Base-by-base conservation (phyloP, 2,113 vertebrate genomes). In the Peucedramus taeniatus region DNA sequence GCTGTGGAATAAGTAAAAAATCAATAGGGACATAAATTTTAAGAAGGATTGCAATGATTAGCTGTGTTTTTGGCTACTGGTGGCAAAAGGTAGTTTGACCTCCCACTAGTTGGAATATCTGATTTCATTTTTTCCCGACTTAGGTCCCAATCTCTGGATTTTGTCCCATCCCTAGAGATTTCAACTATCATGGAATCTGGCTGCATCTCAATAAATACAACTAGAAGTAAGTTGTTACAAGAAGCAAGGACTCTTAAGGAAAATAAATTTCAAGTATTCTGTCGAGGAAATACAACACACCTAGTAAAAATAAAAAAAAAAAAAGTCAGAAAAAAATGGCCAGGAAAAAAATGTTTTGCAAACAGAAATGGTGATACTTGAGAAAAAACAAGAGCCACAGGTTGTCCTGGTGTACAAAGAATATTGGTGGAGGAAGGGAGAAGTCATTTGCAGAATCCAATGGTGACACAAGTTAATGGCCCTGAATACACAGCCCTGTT, bases 381-480 rank as follows among this genome's bases (percentile, higher is more conserved):
- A 87, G 23, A 15, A 11, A 89, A 66, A 60, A 61, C 35, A 18
- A 40, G 21, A 83, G 33, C 17, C 56, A 53, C 31, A 59, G 72
- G 53, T 1, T 56, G 26, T 57, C 54, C 50, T 50, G 71, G 30
- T 22, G 21, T 13, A 93, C 53, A 85, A 71, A 35, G 42, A 80
- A 21, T 35, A 53, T 12, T 37, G 78, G 64, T 71, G 85, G 71
- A 95, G 35, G 37, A 50, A 31, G 44, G 26, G 11, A 63, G 63
- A 87, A 85, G 44, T 27, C 75, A 33, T 59, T 89, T 91, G 75
- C 40, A 94, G 92, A 72, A 82, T 8, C 7, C 61, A 81, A 3
- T 8, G 63, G 75, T 93, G 93, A 96, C 85, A 94, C 61, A 88
- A 89, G 85, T 60, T 94, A 96, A 97, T 83, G 85, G 72, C 80